Evolutionary conservation across 2,888 invertebrate species (phyloP), one percentile per base, ranked within the genome.

Genomic region (Athetis lepigone): DNA sequence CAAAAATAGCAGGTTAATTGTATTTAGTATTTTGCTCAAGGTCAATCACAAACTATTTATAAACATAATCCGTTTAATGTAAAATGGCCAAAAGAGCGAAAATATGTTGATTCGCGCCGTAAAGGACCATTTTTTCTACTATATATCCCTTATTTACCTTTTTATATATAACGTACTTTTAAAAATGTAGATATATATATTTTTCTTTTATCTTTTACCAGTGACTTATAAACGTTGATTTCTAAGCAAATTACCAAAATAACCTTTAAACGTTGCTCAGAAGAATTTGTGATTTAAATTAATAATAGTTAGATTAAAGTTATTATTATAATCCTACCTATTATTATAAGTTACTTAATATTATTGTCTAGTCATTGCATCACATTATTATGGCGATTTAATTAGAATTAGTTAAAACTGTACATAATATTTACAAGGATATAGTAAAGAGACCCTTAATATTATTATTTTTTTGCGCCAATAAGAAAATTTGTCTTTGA

Each of bases 301-400:
- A 55, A 39, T 23, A n/a, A 51, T 42, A 47, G 6, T 60, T 55
- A 73, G 54, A 46, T 18, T 21, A 62, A 42, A 40, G 45, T 29
- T 52, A 67, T 19, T 42, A 25, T 27, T 57, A 43, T 9, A 13
- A 39, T 64, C 67, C 61, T 79, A 78, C 72, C 77, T 69, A 75
- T 58, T 62, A 63, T 49, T 50, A 1, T 65, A 59, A 75, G 65
- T 68, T n/a, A 65, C 70, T 67, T 80, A 66, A 61, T 78, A 57
- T 80, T 80, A 73, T 60, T 80, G 70, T 89, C 88, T 88, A 88
- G 88, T 88, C 88, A 88, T 81, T 78, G 56, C 83, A 85, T 85
- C 83, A 84, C 79, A 80, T 69, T 62, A 42, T 21, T 58, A 52
- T 1, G 42, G 74, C 66, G 23, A 25, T 54, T 39, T 50, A 54